phyloP scores from a whole-genome alignment of 2,888 invertebrate genomes.

The Erynnis tages region DNA sequence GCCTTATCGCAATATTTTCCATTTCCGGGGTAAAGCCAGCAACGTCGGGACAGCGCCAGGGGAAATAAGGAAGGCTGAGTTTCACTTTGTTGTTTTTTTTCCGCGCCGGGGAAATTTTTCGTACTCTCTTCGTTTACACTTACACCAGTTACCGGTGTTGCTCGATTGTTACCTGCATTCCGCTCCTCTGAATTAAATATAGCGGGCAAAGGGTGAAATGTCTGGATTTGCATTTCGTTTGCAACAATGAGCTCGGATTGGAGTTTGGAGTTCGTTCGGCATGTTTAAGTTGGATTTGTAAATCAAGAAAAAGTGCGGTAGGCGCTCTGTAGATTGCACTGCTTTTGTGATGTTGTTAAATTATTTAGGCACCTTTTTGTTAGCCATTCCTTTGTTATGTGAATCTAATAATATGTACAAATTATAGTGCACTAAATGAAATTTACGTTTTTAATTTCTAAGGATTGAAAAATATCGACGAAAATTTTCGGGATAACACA shows the following conservation, averaged over 20 bases:
- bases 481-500: too few relatives aligned
- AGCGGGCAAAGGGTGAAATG: conserved; percentile 71
- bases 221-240: conserved; percentile 76
- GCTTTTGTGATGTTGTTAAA: conserved; percentile 19
- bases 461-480: too few relatives aligned
- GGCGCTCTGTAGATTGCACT: conserved; percentile 17
- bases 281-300: conserved; percentile 49
- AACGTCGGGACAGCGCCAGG: conserved; percentile 69
- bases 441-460: too few relatives aligned
- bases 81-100: conserved; percentile 76
- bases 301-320: conserved; percentile 36
- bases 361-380: background rate
- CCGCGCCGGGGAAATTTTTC: conserved; percentile 62
- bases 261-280: conserved; percentile 54
- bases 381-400: background rate
- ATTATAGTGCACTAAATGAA: background rate
- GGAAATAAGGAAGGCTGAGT: conserved; percentile 80
- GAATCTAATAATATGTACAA: background rate
- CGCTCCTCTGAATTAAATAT: conserved; percentile 73
- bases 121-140: conserved; percentile 78
- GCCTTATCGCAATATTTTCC: conserved; percentile 82
- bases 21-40: conserved; percentile 72
- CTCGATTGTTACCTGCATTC: conserved; percentile 73
- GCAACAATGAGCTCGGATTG: conserved; percentile 66
- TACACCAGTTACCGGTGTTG: conserved; percentile 74